A percentile compares a stretch with the other conserved stretches of the same genome.
Conservation (phyloP, 2,888 invertebrate species). For the Xanthorhoe designata region DNA sequence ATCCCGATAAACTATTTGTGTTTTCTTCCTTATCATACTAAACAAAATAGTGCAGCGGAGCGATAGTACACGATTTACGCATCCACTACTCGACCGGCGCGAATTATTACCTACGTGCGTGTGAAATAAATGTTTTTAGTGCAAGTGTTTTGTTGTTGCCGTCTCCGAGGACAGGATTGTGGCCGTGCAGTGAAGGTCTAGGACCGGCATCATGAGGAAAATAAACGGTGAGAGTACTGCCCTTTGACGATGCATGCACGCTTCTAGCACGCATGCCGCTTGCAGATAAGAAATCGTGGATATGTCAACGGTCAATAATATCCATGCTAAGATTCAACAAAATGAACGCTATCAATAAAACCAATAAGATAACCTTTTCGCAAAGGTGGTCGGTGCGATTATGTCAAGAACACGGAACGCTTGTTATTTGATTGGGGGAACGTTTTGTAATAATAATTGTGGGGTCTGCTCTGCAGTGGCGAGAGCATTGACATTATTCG, state of each 20-base stretch:
- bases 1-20: constrained; percentile 75
- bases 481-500: constrained; percentile 48
- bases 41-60: constrained; percentile 60
- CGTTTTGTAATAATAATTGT: constrained; percentile 61
- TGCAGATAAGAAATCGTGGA: constrained; percentile 57
- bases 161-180: constrained; percentile 75
- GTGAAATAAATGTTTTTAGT: constrained; percentile 71
- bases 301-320: constrained; percentile 57
- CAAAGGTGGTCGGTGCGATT: constrained; percentile 54
- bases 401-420: constrained; percentile 61
- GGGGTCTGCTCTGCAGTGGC: constrained; percentile 41
- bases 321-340: constrained; percentile 46
- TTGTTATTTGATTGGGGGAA: constrained; percentile 61
- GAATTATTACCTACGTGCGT: constrained; percentile 53
- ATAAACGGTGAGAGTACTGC: constrained; percentile 75
- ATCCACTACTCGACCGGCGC: constrained; percentile 44
- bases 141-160: constrained; percentile 78
- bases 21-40: constrained; percentile 72
- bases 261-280: constrained; percentile 33
- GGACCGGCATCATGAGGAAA: constrained; percentile 82
- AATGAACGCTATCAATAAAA: constrained; percentile 37
- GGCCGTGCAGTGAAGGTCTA: constrained; percentile 78
- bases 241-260: constrained; percentile 44
- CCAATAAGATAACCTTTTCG: constrained; percentile 57
- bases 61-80: constrained; percentile 47